Evolutionary conservation across 2,888 invertebrate genomes (phyloP), one percentile per base, ranked within the genome.

Genomic region (Polymixis lichenea): DNA sequence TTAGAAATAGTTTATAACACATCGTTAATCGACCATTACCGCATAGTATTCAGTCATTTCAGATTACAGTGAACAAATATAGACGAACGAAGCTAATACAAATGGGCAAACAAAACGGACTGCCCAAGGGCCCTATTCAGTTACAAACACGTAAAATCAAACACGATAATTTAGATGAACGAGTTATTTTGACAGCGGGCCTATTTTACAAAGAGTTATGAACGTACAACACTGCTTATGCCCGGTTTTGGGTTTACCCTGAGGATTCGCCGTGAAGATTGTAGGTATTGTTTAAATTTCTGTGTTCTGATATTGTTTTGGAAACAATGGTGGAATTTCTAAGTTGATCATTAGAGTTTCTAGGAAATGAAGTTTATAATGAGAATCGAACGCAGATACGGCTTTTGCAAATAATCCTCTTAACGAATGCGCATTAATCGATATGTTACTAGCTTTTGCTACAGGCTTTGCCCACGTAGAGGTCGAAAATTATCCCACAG

Each of bases 131-230:
- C 72, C 82, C 88, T 78, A 84, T 88, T 77, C 85, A 79, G 89
- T 84, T 76, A 72, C 85, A 85, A 86, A 88, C 83, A 83, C 85
- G 76, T 82, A 83, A 82, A 88, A 85, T 87, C 84, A 87, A 88
- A 86, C 84, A 76, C 83, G 78, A 89, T 87, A 87, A 88, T 87
- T 88, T 85, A 83, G 89, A 88, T 88, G 87, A 86, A 88, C 82
- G 86, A 80, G 80, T 70, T 77, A 84, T 88, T 88, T 80, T 89
- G 84, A 89, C 87, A 83, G 83, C 77, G 80, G 78, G 53, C 64
- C 78, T 83, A 77, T 85, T 80, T 85, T 72, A 56, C 62, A 72
- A 85, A 82, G 87, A 88, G 87, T 87, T 87, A 88, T 87, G 80
- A 81, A 74, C 67, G 72, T 65, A 77, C 60, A 68, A 79, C 77